phyloP scores from a whole-genome alignment of 2,113 vertebrate species.

The Sinocyclocheilus maitianheensis region DNA sequence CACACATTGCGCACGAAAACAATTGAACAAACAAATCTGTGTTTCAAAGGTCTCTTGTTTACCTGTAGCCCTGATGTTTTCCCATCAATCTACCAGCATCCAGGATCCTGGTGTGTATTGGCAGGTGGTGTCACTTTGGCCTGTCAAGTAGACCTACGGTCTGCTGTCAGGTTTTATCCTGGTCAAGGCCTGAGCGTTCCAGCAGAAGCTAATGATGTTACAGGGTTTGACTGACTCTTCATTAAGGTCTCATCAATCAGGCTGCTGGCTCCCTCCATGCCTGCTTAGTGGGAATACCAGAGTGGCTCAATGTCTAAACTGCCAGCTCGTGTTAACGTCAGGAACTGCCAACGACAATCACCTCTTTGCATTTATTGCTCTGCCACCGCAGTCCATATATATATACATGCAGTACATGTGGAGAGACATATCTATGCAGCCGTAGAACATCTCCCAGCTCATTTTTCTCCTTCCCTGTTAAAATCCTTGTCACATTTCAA shows the following conservation, averaged over 20 bases:
- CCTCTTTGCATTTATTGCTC: slow-evolving; percentile 5
- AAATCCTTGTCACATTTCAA: slow-evolving; percentile 20
- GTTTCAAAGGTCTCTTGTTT: slow-evolving; percentile 20
- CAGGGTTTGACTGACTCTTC: slow-evolving; percentile 71
- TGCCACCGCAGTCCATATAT: neutral
- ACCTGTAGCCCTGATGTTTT: slow-evolving; percentile 13
- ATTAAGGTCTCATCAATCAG: slow-evolving; percentile 73
- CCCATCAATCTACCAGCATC: neutral
- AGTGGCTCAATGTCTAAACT: slow-evolving; percentile 24
- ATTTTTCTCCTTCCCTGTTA: neutral
- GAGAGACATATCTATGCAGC: neutral
- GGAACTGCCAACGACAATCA: slow-evolving; percentile 30
- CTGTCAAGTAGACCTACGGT: slow-evolving; percentile 62
- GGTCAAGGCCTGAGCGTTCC: slow-evolving; percentile 60
- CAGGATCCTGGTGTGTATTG: neutral
- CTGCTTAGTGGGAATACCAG: slow-evolving; percentile 27
- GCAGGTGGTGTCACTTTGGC: slow-evolving; percentile 39
- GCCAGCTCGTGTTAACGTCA: slow-evolving; percentile 1
- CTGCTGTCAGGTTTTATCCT: slow-evolving; percentile 35
- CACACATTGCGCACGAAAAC: neutral
- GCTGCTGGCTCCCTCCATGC: slow-evolving; percentile 32
- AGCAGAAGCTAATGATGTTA: slow-evolving; percentile 71
- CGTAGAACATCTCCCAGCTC: neutral
- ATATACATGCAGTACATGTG: neutral
- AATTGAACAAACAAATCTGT: neutral